Evolutionary conservation across 2,113 vertebrate species (phyloP).

Genomic region (Theristicus caerulescens): DNA sequence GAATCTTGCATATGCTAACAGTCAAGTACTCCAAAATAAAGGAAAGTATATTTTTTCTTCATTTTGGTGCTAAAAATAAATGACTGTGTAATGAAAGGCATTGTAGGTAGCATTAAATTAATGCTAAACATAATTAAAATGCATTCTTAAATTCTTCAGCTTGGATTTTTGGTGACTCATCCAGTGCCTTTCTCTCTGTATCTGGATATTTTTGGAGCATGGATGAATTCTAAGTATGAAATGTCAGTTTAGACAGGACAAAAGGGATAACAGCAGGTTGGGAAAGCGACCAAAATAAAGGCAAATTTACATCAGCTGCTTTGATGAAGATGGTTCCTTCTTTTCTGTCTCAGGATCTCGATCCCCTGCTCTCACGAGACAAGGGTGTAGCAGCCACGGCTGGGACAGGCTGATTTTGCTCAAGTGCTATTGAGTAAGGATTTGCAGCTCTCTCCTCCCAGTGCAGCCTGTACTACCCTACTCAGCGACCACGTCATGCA

Average conservation of each 20-base stretch:
- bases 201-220: conserved; percentile 13
- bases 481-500: background rate
- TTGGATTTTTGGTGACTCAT: conserved; percentile 27
- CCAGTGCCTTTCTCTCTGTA: background rate
- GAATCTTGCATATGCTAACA: background rate
- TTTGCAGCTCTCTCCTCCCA: background rate
- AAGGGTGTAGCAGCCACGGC: background rate
- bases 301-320: background rate
- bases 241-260: background rate
- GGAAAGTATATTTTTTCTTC: background rate
- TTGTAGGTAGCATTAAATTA: background rate
- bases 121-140: conserved; percentile 20
- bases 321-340: background rate
- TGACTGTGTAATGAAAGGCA: background rate
- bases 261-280: background rate
- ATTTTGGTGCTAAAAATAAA: conserved; percentile 11
- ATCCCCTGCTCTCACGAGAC: background rate
- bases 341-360: background rate
- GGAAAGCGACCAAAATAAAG: background rate
- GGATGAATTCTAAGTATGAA: conserved; percentile 16
- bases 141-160: background rate
- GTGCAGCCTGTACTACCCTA: background rate
- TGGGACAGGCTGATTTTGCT: background rate
- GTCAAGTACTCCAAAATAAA: background rate
- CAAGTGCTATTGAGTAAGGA: background rate